Percentiles rank a stretch among this genome's conserved stretches.
phyloP scores from a whole-genome alignment of 2,888 invertebrate genomes.

The Sesia apiformis region DNA sequence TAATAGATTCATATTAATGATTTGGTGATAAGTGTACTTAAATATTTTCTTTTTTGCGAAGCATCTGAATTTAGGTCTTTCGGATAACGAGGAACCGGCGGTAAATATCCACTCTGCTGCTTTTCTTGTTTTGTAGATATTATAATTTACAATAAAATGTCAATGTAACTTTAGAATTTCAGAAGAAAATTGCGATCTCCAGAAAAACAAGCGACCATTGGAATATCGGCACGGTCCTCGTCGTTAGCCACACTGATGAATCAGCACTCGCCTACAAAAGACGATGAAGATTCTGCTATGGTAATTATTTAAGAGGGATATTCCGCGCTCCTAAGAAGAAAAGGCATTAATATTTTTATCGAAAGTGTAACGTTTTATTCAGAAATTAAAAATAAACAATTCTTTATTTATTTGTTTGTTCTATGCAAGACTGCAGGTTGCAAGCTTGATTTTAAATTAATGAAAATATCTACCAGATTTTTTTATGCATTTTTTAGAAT shows the following conservation, averaged over 20 bases:
- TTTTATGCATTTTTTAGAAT: no score
- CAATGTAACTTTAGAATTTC: slow-evolving; percentile 70
- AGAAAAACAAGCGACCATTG: slow-evolving; percentile 55
- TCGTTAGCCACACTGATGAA: slow-evolving; percentile 63
- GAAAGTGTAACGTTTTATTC: no score
- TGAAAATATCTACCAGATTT: no score
- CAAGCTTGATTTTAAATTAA: no score
- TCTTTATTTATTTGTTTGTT: not conserved
- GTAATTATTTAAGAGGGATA: not conserved
- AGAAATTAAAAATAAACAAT: not conserved
- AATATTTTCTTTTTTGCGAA: slow-evolving; percentile 27
- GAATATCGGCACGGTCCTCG: slow-evolving; percentile 55
- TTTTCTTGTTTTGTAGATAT: not conserved
- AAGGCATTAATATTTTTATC: not conserved
- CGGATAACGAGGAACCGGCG: slow-evolving; percentile 53
- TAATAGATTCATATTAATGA: no score
- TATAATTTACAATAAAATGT: not conserved
- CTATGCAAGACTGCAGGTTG: slow-evolving; percentile 11
- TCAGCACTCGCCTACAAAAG: slow-evolving; percentile 38
- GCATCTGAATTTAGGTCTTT: slow-evolving; percentile 58
- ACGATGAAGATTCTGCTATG: slow-evolving; percentile 38
- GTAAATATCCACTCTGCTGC: slow-evolving; percentile 32
- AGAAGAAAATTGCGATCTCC: slow-evolving; percentile 75
- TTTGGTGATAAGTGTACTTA: not conserved
- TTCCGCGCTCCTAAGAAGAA: not conserved